These are phyloP conservation scores for Anguilla anguilla DNA, from an alignment of 2,797 vertebrate genomes.

Conservation along the genomic window DNA sequence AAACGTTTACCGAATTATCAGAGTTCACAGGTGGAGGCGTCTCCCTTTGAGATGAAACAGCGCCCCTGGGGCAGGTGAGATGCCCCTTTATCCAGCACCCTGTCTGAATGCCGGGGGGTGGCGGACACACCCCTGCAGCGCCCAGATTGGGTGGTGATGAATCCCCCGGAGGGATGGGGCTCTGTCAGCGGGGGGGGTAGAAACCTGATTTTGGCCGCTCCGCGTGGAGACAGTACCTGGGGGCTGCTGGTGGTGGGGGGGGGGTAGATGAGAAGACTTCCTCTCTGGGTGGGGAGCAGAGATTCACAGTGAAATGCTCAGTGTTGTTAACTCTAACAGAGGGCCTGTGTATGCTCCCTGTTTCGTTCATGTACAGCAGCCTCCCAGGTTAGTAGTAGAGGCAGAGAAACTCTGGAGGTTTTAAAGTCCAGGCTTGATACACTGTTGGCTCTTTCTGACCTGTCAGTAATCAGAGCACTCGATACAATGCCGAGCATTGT, in stretches of 20 bases:
- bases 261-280: constrained; percentile 28
- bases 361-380: too few relatives aligned
- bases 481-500: too few relatives aligned
- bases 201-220: neutral
- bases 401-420: too few relatives aligned
- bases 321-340: too few relatives aligned
- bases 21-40: neutral
- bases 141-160: neutral
- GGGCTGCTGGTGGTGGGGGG: neutral
- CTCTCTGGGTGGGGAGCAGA: constrained; percentile 34
- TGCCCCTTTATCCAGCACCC: neutral
- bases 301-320: neutral
- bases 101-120: constrained; percentile 7
- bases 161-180: neutral
- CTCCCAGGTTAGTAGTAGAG: too few relatives aligned
- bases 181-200: neutral
- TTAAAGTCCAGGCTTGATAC: too few relatives aligned
- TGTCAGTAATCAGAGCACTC: too few relatives aligned
- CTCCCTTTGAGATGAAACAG: constrained; percentile 21
- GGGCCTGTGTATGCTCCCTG: too few relatives aligned
- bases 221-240: neutral
- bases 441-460: too few relatives aligned
- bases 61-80: neutral
- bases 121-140: neutral
- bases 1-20: neutral